These are phyloP conservation scores for Meloidogyne hapla DNA, from an alignment of 1,140 invertebrate genomes.

Conservation along the genomic window DNA sequence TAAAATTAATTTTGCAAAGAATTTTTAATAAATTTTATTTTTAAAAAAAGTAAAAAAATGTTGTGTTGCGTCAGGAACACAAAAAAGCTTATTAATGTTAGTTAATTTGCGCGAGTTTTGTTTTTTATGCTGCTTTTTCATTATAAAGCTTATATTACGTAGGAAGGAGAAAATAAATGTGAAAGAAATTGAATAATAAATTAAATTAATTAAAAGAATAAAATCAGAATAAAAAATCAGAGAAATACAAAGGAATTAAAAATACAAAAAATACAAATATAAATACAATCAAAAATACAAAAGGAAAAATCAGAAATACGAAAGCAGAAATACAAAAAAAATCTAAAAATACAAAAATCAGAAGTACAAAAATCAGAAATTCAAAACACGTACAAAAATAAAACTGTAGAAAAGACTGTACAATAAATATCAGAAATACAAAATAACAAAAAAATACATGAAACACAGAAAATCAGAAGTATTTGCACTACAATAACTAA, in stretches of 20 bases:
- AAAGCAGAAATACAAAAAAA: not conserved
- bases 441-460: no score
- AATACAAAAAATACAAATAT: not conserved
- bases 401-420: no score
- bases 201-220: not conserved
- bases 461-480: no score
- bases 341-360: no score
- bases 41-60: not conserved
- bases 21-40: no score
- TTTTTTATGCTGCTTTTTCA: not conserved
- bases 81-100: not conserved
- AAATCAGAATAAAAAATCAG: not conserved
- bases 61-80: not conserved
- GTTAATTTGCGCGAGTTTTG: not conserved
- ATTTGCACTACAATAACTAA: no score
- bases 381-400: no score
- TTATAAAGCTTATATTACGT: not conserved
- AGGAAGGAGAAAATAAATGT: no score
- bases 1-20: not conserved
- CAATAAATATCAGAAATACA: no score
- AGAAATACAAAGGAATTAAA: not conserved
- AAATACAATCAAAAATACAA: not conserved
- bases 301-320: not conserved
- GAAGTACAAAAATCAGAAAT: no score
- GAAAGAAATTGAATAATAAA: slow-evolving; percentile 11